Percentiles rank a stretch among this genome's conserved stretches.
Conservation (phyloP, 1,140 invertebrate species). For the Manduca sexta region DNA sequence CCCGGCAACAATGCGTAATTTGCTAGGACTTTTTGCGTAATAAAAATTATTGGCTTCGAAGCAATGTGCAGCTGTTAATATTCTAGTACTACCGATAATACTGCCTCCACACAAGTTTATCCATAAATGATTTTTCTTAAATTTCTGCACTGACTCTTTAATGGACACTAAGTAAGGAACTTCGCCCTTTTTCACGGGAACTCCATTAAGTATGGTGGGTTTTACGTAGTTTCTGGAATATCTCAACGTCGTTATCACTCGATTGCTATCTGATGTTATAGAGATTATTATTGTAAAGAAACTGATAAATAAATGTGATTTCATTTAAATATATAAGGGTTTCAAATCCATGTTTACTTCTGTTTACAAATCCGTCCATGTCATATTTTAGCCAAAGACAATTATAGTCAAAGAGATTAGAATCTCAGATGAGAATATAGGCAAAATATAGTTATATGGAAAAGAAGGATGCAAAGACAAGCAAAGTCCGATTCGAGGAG, state of each 20-base stretch:
- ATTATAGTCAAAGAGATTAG: too few species aligned
- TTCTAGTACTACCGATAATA: constrained; percentile 31
- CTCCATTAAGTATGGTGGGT: constrained; percentile 16
- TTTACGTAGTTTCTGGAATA: constrained; percentile 19
- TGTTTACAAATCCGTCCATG: too few species aligned
- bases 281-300: too few species aligned
- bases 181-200: constrained; percentile 1
- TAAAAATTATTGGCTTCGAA: constrained; percentile 41
- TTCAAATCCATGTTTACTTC: too few species aligned
- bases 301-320: too few species aligned
- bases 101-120: constrained; percentile 44
- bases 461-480: too few species aligned
- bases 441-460: too few species aligned
- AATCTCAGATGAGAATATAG: too few species aligned
- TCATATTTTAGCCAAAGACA: too few species aligned
- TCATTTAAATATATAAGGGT: too few species aligned
- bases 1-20: constrained; percentile 35
- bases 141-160: constrained; percentile 21
- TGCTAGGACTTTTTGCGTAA: constrained; percentile 20
- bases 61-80: constrained; percentile 48
- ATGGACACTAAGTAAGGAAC: constrained; percentile 27
- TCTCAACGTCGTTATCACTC: constrained; percentile 23
- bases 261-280: neutral
- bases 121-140: constrained; percentile 22
- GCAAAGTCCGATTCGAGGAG: too few species aligned